These are phyloP conservation scores for Ifrita kowaldi DNA, from an alignment of 2,113 vertebrate species.

Conservation along the genomic window DNA sequence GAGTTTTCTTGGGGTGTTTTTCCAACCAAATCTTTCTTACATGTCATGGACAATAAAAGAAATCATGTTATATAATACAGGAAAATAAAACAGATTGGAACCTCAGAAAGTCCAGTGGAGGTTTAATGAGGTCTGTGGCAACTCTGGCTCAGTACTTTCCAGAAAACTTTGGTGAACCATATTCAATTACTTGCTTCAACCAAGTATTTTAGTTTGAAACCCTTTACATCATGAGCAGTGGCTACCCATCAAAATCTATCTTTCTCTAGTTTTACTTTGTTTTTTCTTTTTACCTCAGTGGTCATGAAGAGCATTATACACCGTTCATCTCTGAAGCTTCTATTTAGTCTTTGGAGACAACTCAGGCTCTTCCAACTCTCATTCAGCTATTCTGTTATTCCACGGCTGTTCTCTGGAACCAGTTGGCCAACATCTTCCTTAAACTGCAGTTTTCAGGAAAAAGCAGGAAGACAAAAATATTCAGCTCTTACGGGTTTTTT, in stretches of 20 bases:
- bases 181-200: not conserved
- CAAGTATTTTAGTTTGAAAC: not conserved
- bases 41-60: not conserved
- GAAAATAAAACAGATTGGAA: not conserved
- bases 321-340: not conserved
- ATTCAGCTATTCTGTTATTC: not conserved
- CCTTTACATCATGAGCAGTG: rapidly evolving
- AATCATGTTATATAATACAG: not conserved
- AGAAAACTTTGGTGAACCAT: not conserved
- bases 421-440: not conserved
- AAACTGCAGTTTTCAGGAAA: not conserved
- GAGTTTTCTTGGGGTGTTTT: not conserved
- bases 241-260: not conserved
- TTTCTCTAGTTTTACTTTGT: not conserved
- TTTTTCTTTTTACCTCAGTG: not conserved
- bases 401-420: rapidly evolving
- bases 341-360: not conserved
- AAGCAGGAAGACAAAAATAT: not conserved
- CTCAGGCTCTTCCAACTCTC: not conserved
- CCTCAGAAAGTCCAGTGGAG: not conserved
- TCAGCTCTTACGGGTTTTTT: not conserved
- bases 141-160: not conserved
- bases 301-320: not conserved
- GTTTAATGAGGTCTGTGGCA: not conserved
- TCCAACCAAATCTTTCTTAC: not conserved